A percentile compares a stretch with the other conserved stretches of the same genome.
Evolutionary conservation across 2,797 vertebrate genomes (phyloP).

Genomic region (Rhyacichthys aspro): DNA sequence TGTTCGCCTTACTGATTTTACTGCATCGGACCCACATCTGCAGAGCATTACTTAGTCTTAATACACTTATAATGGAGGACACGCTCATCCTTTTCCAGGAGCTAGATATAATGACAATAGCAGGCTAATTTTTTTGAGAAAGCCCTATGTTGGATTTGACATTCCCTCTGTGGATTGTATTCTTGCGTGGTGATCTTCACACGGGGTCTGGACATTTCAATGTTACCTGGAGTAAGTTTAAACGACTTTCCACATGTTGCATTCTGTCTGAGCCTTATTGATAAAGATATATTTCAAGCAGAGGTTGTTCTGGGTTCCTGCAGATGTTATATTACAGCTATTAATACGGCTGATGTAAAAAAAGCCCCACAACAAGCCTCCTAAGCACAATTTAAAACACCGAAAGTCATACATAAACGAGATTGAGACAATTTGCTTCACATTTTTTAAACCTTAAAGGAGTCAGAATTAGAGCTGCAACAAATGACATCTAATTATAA

Average conservation of each 20-base stretch:
- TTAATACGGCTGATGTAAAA: neutral
- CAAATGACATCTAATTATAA: too few species aligned
- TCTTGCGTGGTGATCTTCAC: conserved; percentile 64
- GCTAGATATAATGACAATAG: conserved; percentile 66
- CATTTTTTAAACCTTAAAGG: conserved; percentile 9
- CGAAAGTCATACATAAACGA: conserved; percentile 2
- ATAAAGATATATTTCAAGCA: conserved; percentile 15
- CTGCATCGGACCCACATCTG: conserved; percentile 73
- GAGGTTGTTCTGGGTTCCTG: neutral
- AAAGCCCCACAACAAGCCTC: neutral
- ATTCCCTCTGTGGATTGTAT: conserved; percentile 58
- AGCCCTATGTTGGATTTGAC: conserved; percentile 53
- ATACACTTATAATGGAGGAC: conserved; percentile 74
- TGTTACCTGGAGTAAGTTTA: conserved; percentile 31
- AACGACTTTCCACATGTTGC: conserved; percentile 51
- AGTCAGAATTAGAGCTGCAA: neutral
- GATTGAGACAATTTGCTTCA: conserved; percentile 4
- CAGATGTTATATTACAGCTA: neutral
- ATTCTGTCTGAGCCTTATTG: conserved; percentile 14
- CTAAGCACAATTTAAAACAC: too few species aligned
- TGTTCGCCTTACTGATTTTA: conserved; percentile 64
- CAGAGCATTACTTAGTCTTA: conserved; percentile 74
- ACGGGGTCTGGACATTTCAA: conserved; percentile 60
- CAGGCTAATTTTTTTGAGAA: conserved; percentile 45
- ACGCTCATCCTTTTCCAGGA: conserved; percentile 57